Evolutionary conservation across 2,113 vertebrate species (phyloP), one percentile per base, ranked within the genome.

Genomic region (Chaenogobius annularis): DNA sequence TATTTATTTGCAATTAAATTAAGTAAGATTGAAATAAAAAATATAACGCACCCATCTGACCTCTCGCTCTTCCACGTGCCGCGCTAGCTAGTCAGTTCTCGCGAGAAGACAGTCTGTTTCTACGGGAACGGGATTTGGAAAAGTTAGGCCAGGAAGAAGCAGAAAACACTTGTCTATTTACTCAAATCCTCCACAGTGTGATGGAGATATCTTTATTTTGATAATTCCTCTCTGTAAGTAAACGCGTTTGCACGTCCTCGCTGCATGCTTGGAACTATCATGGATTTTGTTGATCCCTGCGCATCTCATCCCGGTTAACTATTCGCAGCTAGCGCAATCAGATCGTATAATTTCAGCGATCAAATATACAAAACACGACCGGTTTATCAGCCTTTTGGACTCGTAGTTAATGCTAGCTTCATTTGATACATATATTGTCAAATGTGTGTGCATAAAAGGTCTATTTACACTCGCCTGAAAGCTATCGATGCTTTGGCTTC

Each of bases 61-160:
- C 19, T 54, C 50, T 1, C 50, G n/a, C 17, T 2, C 17, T 14
- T 9, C 12, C 23, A 23, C 22, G 13, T 26, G 55, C 55, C 22
- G 55, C 22, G 23, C 55, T 26, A 6, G 3, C 22, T 0, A 26
- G 12, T 19, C 1, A 58, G 12, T 19, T 92, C 89, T 93, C 93
- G 93, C 93, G 92, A 85, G 71, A 92, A 3, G 12, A 35, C 52
- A 4, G 6, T 55, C 7, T 26, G 91, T 91, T 90, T 91, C 90
- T 85, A 86, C 70, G 86, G 84, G 84, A 85, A 92, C 92, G 88
- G 48, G 91, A 93, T 79, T 69, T 74, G 37, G 78, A 78, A 75
- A 87, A 85, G 81, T 87, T 81, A 43, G 17, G 13, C 11, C 59
- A 63, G 31, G 35, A 63, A 43, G 62, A 40, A 9, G 37, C 37